These are phyloP conservation scores for Sipha flava DNA, from an alignment of 1,140 invertebrate species.

Conservation along the genomic window DNA sequence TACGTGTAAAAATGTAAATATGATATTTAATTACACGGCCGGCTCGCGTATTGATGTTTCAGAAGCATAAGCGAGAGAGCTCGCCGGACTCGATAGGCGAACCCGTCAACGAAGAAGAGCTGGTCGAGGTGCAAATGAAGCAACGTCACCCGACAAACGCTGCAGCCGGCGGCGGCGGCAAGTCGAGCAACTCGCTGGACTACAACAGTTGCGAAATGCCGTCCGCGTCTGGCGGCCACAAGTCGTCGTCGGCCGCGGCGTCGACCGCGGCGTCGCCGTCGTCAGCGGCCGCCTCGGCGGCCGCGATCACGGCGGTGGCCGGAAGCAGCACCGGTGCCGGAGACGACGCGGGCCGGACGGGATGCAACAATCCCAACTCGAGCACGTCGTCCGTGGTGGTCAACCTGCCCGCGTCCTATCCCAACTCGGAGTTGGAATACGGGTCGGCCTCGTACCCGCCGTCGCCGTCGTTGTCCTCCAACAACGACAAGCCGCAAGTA, in stretches of 20 bases:
- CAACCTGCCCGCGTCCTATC: slow-evolving; percentile 42
- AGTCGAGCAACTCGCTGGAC: slow-evolving; percentile 22
- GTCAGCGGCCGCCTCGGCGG: background rate
- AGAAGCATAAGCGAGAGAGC: slow-evolving; percentile 21
- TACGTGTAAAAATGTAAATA: background rate
- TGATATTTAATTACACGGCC: background rate
- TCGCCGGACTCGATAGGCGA: background rate
- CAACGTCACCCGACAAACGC: slow-evolving; percentile 33
- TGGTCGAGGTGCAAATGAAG: slow-evolving; percentile 43
- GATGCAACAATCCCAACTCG: slow-evolving; percentile 41
- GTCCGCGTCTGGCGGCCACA: background rate
- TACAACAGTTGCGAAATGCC: slow-evolving; percentile 1
- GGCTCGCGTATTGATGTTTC: background rate
- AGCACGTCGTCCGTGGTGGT: slow-evolving; percentile 42
- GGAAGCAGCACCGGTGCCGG: slow-evolving; percentile 28
- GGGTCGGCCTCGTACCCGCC: slow-evolving; percentile 39
- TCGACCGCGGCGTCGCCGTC: background rate
- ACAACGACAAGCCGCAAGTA: slow-evolving; percentile 40
- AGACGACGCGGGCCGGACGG: background rate
- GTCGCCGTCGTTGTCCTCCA: slow-evolving; percentile 37
- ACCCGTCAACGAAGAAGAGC: slow-evolving; percentile 33
- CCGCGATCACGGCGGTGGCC: slow-evolving; percentile 2
- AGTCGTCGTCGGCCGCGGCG: slow-evolving; percentile 1
- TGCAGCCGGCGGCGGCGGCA: slow-evolving; percentile 33
- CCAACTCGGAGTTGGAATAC: slow-evolving; percentile 41